Evolutionary conservation across 2,797 vertebrate species (phyloP), one percentile per base, ranked within the genome.

Genomic region (Alfaro cultratus): DNA sequence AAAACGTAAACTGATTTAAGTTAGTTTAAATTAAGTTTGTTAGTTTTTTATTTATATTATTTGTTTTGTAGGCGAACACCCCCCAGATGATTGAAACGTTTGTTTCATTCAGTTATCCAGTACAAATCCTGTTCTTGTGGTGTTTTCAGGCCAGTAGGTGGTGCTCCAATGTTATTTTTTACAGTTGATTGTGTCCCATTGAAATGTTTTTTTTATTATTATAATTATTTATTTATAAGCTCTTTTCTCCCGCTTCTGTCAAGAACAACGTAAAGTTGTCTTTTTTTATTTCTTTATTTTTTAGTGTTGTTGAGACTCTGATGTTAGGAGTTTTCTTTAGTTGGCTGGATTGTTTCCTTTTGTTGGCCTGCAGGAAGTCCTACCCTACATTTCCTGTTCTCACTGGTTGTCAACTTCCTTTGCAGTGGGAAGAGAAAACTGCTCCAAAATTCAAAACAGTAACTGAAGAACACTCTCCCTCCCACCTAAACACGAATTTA

Each of bases 321-420:
- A 49, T 73, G 45, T 79, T 70, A 75, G 55, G 74, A 73, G 62
- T 80, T 62, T 76, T 43, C 5, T 34, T 53, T 76, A 29, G 91
- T 92, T 93, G 10, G 77, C 80, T 49, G 80, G 84, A 86, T 87
- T 91, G 86, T 93, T 81, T 95, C 95, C 86, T 95, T 95, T 92
- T 93, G 93, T 93, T 91, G 92, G 85, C 89, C 83, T 89, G 85
- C 95, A 95, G 94, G 95, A 96, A 96, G 93, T 96, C 94, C 94
- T 95, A 94, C 95, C 93, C 92, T 78, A 89, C 89, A 88, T 94
- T 95, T 95, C 96, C 95, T 96, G 93, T 94, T 95, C 95, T 94
- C 93, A 91, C 93, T 94, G 94, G 96, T 95, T 95, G 94, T 95
- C 94, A 94, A 89, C 93, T 95, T 97, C 96, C 96, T 97, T 95